Evolutionary conservation across 2,113 vertebrate species (phyloP).

Genomic region (Pituophis catenifer): DNA sequence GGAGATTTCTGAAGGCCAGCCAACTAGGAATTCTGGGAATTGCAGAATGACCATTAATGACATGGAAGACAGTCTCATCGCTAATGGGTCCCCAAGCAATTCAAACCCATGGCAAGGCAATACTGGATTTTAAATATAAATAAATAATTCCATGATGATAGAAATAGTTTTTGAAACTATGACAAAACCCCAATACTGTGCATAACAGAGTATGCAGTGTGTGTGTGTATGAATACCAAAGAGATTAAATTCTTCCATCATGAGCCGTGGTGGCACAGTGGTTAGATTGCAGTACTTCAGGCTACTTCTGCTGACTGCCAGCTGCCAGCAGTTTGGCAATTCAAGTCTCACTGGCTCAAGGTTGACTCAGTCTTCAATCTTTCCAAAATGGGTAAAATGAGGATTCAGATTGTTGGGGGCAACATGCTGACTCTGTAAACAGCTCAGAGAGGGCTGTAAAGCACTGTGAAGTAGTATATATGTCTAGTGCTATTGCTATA

Average conservation of each 20-base stretch:
- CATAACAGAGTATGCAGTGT: not conserved
- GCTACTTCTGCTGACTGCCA: too few species aligned
- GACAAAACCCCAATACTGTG: not conserved
- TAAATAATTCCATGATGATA: not conserved
- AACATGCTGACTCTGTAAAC: too few species aligned
- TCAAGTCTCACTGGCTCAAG: too few species aligned
- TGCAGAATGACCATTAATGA: not conserved
- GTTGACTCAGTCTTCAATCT: too few species aligned
- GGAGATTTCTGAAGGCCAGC: not conserved
- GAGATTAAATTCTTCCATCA: not conserved
- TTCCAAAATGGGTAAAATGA: too few species aligned
- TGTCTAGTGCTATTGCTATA: too few species aligned
- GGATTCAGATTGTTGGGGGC: too few species aligned
- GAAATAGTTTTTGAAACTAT: not conserved
- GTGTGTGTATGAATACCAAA: not conserved
- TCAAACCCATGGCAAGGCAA: not conserved
- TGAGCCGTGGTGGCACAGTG: too few species aligned
- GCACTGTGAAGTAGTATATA: too few species aligned
- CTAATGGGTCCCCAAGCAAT: not conserved
- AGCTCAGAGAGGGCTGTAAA: too few species aligned
- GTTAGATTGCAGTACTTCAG: too few species aligned
- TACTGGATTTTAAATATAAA: not conserved
- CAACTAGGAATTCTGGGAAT: not conserved
- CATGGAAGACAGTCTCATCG: not conserved
- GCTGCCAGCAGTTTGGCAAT: too few species aligned